These are phyloP conservation scores for Coptotermes formosanus DNA, from an alignment of 1,140 invertebrate species.

Conservation along the genomic window DNA sequence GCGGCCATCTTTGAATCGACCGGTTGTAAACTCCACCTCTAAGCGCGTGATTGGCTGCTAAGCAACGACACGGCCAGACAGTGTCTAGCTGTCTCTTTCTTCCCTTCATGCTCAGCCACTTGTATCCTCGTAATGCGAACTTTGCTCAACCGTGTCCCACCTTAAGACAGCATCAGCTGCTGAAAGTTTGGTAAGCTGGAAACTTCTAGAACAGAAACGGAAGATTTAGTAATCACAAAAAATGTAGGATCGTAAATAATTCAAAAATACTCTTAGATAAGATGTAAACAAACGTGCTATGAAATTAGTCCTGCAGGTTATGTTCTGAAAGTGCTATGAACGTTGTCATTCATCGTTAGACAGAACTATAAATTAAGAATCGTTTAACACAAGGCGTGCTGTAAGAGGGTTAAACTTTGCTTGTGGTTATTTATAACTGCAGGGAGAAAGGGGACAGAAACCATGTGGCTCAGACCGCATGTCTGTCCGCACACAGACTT, in stretches of 20 bases:
- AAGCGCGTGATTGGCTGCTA: not conserved
- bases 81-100: not conserved
- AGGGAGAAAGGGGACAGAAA: not conserved
- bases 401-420: not conserved
- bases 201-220: not conserved
- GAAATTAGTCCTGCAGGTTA: not conserved
- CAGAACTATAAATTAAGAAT: not conserved
- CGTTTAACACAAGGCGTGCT: not conserved
- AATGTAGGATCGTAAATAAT: not conserved
- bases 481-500: not conserved
- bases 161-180: not conserved
- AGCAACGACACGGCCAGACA: not conserved
- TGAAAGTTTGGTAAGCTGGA: not conserved
- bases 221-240: not conserved
- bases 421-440: not conserved
- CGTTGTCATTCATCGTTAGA: not conserved
- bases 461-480: not conserved
- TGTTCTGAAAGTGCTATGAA: not conserved
- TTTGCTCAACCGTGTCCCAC: not conserved
- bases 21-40: not conserved
- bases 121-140: not conserved
- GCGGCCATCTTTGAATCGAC: slow-evolving; percentile 17
- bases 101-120: not conserved
- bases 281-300: not conserved
- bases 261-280: not conserved